phyloP scores from a whole-genome alignment of 2,113 vertebrate genomes.

The Larimichthys polyactis region DNA sequence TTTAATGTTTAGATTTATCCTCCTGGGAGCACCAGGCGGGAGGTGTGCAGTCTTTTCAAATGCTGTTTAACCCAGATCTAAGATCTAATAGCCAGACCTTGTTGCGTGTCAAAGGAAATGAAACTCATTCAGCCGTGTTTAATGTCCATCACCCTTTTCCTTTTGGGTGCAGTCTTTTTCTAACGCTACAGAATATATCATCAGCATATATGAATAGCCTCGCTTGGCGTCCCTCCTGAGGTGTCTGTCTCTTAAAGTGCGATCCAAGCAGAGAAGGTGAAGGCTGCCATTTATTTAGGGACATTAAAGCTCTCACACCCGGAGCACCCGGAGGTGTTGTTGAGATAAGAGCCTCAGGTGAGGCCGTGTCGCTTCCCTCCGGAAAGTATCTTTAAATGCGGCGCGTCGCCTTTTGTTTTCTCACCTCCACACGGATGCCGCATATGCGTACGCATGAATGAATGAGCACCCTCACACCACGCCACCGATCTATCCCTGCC shows the following conservation, averaged over 20 bases:
- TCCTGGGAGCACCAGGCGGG: not conserved
- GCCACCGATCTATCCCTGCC: constrained; percentile 9
- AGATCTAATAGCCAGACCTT: constrained; percentile 13
- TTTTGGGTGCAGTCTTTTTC: constrained; percentile 16
- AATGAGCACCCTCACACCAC: constrained; percentile 30
- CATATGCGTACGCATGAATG: constrained; percentile 38
- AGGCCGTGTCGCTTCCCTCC: constrained; percentile 49
- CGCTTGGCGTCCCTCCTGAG: constrained; percentile 23
- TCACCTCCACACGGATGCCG: constrained; percentile 71
- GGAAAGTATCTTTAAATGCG: constrained; percentile 70
- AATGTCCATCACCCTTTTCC: constrained; percentile 23
- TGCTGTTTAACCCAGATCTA: constrained; percentile 35
- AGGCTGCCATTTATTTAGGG: constrained; percentile 60
- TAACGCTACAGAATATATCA: constrained; percentile 29
- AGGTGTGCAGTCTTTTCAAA: not conserved
- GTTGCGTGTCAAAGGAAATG: constrained; percentile 48
- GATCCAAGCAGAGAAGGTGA: constrained; percentile 35
- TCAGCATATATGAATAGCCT: constrained; percentile 16
- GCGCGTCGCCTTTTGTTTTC: constrained; percentile 76
- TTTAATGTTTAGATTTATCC: constrained; percentile 10
- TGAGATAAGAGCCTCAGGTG: constrained; percentile 77
- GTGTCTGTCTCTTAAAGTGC: constrained; percentile 64
- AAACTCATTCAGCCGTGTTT: constrained; percentile 51
- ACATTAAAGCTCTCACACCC: constrained; percentile 65
- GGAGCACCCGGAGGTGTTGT: constrained; percentile 58